These are phyloP conservation scores for Geococcyx californianus DNA, from an alignment of 2,113 vertebrate genomes.

Conservation along the genomic window DNA sequence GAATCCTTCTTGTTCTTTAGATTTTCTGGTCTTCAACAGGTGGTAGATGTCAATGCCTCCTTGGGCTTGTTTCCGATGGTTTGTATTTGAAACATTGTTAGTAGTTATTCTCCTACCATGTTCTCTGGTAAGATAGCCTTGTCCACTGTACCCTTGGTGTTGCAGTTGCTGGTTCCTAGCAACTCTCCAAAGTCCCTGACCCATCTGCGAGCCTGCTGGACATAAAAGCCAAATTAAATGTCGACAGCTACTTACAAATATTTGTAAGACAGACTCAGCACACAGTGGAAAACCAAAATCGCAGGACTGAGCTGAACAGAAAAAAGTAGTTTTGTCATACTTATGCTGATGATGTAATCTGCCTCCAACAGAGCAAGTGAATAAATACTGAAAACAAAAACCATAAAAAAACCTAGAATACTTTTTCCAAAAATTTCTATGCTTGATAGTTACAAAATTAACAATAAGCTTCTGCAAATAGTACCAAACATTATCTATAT, in stretches of 20 bases:
- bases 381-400: not conserved
- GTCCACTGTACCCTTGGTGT: slow-evolving; percentile 85
- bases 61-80: slow-evolving; percentile 82
- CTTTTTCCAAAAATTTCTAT: not conserved
- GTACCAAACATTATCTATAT: not conserved
- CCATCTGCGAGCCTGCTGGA: slow-evolving; percentile 87
- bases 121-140: slow-evolving; percentile 77
- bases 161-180: slow-evolving; percentile 95
- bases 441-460: not conserved
- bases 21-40: slow-evolving; percentile 86
- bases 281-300: not conserved
- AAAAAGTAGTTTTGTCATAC: not conserved
- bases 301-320: not conserved
- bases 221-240: slow-evolving; percentile 31
- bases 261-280: not conserved
- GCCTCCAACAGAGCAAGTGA: not conserved
- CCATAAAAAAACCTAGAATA: not conserved
- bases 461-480: not conserved
- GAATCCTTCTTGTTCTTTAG: slow-evolving; percentile 89
- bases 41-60: slow-evolving; percentile 91
- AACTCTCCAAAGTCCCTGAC: slow-evolving; percentile 97
- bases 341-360: not conserved
- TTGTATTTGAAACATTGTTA: slow-evolving; percentile 49
- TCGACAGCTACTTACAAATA: not conserved
- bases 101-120: slow-evolving; percentile 77